A percentile compares a stretch with the other conserved stretches of the same genome.
phyloP scores from a whole-genome alignment of 2,113 vertebrate genomes.

The Neoarius graeffei region DNA sequence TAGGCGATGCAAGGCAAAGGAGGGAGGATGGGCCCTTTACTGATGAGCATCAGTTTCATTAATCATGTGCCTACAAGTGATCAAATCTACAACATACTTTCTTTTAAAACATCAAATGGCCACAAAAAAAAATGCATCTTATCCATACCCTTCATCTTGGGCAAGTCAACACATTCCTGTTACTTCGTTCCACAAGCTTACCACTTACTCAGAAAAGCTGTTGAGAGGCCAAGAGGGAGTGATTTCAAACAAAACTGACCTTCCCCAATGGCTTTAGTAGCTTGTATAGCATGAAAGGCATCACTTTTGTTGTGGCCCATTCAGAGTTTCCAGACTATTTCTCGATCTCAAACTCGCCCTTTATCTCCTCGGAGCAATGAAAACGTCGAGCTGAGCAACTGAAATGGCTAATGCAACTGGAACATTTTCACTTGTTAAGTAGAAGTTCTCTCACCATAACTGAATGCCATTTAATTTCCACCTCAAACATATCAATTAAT shows the following conservation, averaged over 20 bases:
- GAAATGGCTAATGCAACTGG: conserved; percentile 43
- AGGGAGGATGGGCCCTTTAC: conserved; percentile 58
- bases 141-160: conserved; percentile 1
- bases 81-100: conserved; percentile 48
- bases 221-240: conserved; percentile 45
- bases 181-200: conserved; percentile 25
- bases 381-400: conserved; percentile 25
- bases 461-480: conserved; percentile 54
- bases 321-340: conserved; percentile 31
- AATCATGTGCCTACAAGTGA: conserved; percentile 60
- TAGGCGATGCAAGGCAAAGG: conserved; percentile 46
- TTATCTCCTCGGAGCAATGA: conserved; percentile 28
- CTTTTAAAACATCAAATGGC: neutral
- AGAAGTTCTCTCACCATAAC: conserved; percentile 31
- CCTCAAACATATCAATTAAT: conserved; percentile 61
- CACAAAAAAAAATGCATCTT: neutral
- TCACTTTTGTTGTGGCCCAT: conserved; percentile 56
- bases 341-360: conserved; percentile 27
- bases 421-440: conserved; percentile 55
- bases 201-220: conserved; percentile 43
- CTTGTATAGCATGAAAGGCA: conserved; percentile 50
- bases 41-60: conserved; percentile 62
- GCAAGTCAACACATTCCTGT: conserved; percentile 24
- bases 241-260: conserved; percentile 73
- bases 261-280: conserved; percentile 63